These are phyloP conservation scores for Archegozetes longisetosus DNA, from an alignment of 1,140 invertebrate species.

Conservation along the genomic window DNA sequence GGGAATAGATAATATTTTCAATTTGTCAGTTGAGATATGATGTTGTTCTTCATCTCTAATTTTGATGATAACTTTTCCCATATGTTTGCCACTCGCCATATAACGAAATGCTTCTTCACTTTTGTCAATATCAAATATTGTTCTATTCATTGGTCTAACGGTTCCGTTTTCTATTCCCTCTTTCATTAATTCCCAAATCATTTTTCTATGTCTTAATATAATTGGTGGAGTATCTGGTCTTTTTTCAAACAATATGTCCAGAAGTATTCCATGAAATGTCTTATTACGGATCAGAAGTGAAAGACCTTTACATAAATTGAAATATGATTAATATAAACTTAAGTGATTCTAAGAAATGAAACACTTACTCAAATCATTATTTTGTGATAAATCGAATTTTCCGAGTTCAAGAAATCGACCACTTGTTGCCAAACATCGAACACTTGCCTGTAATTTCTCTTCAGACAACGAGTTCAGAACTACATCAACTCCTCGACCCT, in stretches of 20 bases:
- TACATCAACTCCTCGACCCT: conserved; percentile 48
- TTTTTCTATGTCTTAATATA: conserved; percentile 43
- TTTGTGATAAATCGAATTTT: conserved; percentile 68
- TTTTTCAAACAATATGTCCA: conserved; percentile 71
- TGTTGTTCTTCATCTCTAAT: conserved; percentile 30
- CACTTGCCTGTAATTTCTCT: conserved; percentile 41
- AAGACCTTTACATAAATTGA: conserved; percentile 57
- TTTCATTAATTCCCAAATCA: conserved; percentile 37
- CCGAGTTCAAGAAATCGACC: conserved; percentile 61
- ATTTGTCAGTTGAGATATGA: conserved; percentile 9
- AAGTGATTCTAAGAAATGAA: conserved; percentile 28
- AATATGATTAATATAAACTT: not conserved
- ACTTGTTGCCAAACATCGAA: conserved; percentile 30
- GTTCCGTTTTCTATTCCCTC: conserved; percentile 69
- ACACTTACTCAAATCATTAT: conserved; percentile 78
- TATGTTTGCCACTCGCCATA: conserved; percentile 83
- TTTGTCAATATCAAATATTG: conserved; percentile 36
- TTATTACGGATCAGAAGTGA: conserved; percentile 83
- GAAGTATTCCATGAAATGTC: conserved; percentile 83
- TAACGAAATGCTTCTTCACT: conserved; percentile 36
- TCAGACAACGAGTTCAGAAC: conserved; percentile 48
- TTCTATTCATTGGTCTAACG: conserved; percentile 61
- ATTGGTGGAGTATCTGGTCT: conserved; percentile 41
- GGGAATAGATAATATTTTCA: conserved; percentile 27
- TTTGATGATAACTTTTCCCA: conserved; percentile 39